These are phyloP conservation scores for Hermaeophaga mercurialis DNA, from an alignment of 2,888 invertebrate species.

Conservation along the genomic window DNA sequence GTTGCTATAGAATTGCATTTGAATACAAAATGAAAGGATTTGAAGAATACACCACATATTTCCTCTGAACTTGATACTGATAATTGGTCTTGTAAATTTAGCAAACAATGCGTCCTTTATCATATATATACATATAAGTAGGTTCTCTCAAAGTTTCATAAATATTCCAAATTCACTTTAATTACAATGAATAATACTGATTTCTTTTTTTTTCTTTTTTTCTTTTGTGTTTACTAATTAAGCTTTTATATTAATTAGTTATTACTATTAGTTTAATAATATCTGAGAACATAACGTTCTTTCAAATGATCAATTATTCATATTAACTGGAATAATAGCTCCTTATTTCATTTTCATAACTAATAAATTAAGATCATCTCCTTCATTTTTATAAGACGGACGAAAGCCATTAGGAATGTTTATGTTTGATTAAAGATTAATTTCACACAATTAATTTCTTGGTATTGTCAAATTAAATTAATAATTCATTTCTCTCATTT, in stretches of 20 bases:
- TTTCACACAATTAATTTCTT: too few species aligned
- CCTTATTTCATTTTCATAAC: too few species aligned
- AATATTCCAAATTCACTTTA: not conserved
- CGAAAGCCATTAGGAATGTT: too few species aligned
- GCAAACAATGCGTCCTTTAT: not conserved
- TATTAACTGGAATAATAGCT: not conserved
- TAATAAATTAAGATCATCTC: too few species aligned
- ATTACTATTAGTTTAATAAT: not conserved
- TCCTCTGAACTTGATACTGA: conserved; percentile 1
- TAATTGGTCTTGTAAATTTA: not conserved
- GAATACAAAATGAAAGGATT: too few species aligned
- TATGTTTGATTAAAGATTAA: too few species aligned
- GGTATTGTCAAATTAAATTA: too few species aligned
- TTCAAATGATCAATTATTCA: not conserved
- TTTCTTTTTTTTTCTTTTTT: conserved; percentile 2
- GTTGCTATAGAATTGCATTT: too few species aligned
- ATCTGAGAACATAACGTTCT: not conserved
- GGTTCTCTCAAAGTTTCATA: conserved; percentile 1
- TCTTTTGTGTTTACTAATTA: not conserved
- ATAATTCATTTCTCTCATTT: too few species aligned
- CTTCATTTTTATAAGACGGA: too few species aligned
- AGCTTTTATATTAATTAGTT: not conserved
- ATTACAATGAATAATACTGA: not conserved
- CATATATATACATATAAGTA: not conserved
- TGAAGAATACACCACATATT: not conserved